Conservation (phyloP, 2,888 invertebrate genomes). For the Tenthredo mesomela region DNA sequence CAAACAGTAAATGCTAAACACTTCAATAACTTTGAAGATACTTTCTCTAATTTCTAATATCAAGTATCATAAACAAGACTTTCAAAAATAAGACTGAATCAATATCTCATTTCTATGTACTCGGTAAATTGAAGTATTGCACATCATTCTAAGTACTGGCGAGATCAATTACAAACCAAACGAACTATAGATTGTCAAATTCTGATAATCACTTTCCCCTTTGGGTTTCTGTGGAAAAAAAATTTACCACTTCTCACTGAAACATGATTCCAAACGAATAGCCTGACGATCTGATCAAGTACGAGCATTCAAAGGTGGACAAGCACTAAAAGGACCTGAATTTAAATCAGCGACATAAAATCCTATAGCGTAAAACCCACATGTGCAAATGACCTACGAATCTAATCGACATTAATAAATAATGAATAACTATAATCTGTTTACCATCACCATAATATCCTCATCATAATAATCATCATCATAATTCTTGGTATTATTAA, state of each 20-base stretch:
- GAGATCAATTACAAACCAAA: neutral
- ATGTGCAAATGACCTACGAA: neutral
- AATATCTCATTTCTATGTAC: conserved; percentile 8
- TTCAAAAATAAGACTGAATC: neutral
- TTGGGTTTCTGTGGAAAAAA: neutral
- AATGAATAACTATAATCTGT: conserved; percentile 5
- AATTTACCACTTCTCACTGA: neutral
- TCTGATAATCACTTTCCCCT: neutral
- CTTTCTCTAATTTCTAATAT: conserved; percentile 4
- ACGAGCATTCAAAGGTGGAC: neutral
- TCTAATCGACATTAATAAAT: neutral
- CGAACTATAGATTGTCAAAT: neutral
- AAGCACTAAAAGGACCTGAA: neutral
- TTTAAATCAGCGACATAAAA: neutral
- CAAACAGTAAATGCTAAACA: neutral
- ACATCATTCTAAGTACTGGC: neutral
- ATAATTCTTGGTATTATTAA: conserved; percentile 6
- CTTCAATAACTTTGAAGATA: conserved; percentile 9
- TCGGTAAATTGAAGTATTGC: neutral
- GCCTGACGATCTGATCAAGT: neutral
- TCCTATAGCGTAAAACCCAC: conserved; percentile 1
- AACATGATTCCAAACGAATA: neutral
- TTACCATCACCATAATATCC: neutral
- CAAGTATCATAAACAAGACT: neutral
- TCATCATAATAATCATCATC: conserved; percentile 33